Evolutionary conservation across 2,797 vertebrate species (phyloP).

Genomic region (Phyllotis vaccarum): DNA sequence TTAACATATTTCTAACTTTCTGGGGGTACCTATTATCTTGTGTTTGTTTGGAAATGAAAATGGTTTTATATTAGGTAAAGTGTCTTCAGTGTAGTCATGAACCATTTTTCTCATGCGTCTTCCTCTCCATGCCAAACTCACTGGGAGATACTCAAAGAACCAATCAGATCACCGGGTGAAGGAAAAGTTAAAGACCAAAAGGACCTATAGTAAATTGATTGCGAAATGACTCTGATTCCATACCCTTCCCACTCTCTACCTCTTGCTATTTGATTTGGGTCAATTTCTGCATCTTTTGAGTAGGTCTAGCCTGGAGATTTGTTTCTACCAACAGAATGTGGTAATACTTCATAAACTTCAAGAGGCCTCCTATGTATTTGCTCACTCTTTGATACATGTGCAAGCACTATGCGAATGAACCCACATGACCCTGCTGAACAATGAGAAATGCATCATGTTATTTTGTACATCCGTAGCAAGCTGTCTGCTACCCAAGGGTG

Average conservation of each 20-base stretch:
- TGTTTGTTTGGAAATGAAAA: constrained; percentile 66
- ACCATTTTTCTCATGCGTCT: not conserved
- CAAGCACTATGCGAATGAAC: not conserved
- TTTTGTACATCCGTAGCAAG: not conserved
- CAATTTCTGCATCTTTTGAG: not conserved
- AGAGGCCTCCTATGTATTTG: not conserved
- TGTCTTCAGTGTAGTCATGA: not conserved
- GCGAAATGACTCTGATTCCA: not conserved
- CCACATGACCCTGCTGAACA: not conserved
- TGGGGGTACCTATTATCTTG: constrained; percentile 47
- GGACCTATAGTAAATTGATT: not conserved
- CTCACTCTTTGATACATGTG: not conserved
- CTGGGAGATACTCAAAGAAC: constrained; percentile 32
- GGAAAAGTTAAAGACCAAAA: constrained; percentile 35
- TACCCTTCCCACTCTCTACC: not conserved
- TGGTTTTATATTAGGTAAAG: constrained; percentile 53
- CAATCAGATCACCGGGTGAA: constrained; percentile 18
- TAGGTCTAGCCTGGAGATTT: constrained; percentile 21
- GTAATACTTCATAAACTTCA: not conserved
- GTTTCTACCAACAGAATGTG: not conserved
- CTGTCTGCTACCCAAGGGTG: not conserved
- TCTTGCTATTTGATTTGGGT: not conserved
- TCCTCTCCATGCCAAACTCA: constrained; percentile 32
- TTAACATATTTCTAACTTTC: constrained; percentile 59
- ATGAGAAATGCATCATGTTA: not conserved